Conservation (phyloP, 2,797 vertebrate species). For the Ptychadena robeensis region DNA sequence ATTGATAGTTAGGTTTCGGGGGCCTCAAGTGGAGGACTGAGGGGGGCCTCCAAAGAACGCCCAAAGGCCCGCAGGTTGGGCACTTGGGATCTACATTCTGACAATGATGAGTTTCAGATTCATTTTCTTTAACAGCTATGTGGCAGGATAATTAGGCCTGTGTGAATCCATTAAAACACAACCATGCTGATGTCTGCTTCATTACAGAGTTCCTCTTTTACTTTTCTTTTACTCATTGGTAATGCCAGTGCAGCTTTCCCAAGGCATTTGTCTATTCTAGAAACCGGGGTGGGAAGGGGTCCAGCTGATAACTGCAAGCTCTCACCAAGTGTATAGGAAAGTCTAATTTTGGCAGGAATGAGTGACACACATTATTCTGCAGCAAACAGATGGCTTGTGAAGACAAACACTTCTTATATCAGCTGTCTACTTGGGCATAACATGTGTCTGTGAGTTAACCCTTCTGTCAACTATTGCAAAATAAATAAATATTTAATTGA, state of each 20-base stretch:
- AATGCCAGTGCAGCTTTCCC: constrained; percentile 37
- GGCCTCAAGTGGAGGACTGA: too few species aligned
- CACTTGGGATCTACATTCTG: too few species aligned
- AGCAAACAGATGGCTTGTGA: constrained; percentile 54
- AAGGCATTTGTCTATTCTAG: background rate
- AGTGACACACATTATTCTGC: constrained; percentile 52
- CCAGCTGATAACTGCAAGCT: constrained; percentile 46
- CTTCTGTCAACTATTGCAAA: background rate
- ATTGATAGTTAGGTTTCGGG: too few species aligned
- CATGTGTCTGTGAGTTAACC: constrained; percentile 39
- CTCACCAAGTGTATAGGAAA: constrained; percentile 46
- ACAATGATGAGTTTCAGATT: too few species aligned
- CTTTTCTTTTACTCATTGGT: background rate
- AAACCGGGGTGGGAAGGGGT: constrained; percentile 16
- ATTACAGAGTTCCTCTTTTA: background rate
- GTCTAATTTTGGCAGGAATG: constrained; percentile 45
- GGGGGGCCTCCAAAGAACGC: too few species aligned
- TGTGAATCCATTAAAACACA: too few species aligned
- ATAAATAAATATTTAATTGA: too few species aligned
- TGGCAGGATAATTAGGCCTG: too few species aligned
- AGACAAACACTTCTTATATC: constrained; percentile 53
- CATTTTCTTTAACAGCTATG: too few species aligned
- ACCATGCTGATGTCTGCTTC: too few species aligned
- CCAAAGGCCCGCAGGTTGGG: too few species aligned
- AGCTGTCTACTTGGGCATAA: constrained; percentile 52